Base-by-base conservation (phyloP, 53 echinoderm and acorn worm genomes). In the Patiria pectinifera region DNA sequence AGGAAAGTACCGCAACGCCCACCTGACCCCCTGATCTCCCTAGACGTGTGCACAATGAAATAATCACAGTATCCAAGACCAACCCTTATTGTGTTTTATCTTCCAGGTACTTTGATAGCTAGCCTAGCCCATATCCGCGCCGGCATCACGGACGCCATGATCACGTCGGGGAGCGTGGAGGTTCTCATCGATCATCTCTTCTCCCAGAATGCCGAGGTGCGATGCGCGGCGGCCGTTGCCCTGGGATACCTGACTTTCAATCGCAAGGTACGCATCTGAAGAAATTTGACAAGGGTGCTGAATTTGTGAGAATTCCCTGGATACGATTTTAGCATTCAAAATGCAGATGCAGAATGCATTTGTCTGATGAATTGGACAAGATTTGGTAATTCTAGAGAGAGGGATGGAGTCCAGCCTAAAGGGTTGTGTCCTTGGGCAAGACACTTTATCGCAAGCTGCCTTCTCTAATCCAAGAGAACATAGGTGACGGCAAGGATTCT, bases 51-150 rank as follows among this genome's bases (percentile, higher is more conserved):
- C 35, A 35, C 35, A 35, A 8, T 53, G 53, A 53, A 53, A 53
- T 53, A 1, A 66, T 66, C 53, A 1, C 1, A 35, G 35, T 66
- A 66, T 66, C 10, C 66, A 66, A 66, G 14, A 14, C 19, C 14
- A 66, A 14, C 15, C 66, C 66, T 18, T 66, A 18, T 18, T 11
- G 66, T 66, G 0, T 88, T 86, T 7, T 8, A 69, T 12, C 3
- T 62, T 95, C 22, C 84, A 99, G 99, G 95, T 49, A 92, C 94
- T 43, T 85, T 99, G 74, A 91, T 97, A 43, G 96, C 99, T 6
- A 97, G 99, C 87, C 96, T 99, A 23, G 99, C 99, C 53, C 99
- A 99, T 80, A 99, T 97, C 23, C 93, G 99, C 60, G 99, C 99
- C 12, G 99, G 99, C 43, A 99, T 99, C 76, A 95, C 97, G 0